A percentile compares a stretch with the other conserved stretches of the same genome.
These are phyloP conservation scores for Cassiopea xamachana DNA, from an alignment of 30 jellyfish, hydroid and myxozoan species.

Conservation along the genomic window DNA sequence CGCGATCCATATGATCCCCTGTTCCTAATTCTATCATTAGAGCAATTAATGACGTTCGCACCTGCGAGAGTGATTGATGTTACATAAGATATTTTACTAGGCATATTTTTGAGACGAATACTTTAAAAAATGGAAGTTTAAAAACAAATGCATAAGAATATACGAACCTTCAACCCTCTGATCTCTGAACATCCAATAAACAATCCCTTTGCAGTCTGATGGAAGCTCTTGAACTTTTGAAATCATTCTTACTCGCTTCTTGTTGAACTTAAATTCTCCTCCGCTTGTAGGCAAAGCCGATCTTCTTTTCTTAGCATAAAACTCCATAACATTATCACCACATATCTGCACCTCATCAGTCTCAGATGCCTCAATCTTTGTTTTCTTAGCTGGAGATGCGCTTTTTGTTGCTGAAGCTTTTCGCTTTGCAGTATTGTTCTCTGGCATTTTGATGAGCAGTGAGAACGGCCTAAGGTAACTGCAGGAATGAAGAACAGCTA, in stretches of 20 bases:
- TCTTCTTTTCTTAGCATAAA: conserved; percentile 39
- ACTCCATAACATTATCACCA: not conserved
- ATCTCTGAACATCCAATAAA: conserved; percentile 85
- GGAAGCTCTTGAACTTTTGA: conserved; percentile 33
- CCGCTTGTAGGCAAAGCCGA: conserved; percentile 41
- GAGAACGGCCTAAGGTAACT: conserved; percentile 16
- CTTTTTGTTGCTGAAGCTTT: not conserved
- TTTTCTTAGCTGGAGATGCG: not conserved
- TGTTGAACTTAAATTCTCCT: conserved; percentile 67
- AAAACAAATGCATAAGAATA: too few relatives aligned
- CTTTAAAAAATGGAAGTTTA: too few relatives aligned
- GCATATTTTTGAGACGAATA: too few relatives aligned
- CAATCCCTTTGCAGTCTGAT: conserved; percentile 29
- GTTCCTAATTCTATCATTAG: too few relatives aligned
- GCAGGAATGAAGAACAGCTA: not conserved
- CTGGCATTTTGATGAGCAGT: conserved; percentile 31
- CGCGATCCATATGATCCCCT: too few relatives aligned
- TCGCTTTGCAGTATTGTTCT: conserved; percentile 4
- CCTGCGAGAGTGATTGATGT: too few relatives aligned
- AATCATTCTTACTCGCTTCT: conserved; percentile 68
- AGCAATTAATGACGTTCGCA: too few relatives aligned
- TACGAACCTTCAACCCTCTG: conserved; percentile 76
- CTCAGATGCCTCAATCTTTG: not conserved
- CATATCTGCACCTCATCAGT: not conserved
- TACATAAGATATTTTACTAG: too few relatives aligned